Conservation (phyloP, 1,140 invertebrate species). For the Euura saliciscinereae region DNA sequence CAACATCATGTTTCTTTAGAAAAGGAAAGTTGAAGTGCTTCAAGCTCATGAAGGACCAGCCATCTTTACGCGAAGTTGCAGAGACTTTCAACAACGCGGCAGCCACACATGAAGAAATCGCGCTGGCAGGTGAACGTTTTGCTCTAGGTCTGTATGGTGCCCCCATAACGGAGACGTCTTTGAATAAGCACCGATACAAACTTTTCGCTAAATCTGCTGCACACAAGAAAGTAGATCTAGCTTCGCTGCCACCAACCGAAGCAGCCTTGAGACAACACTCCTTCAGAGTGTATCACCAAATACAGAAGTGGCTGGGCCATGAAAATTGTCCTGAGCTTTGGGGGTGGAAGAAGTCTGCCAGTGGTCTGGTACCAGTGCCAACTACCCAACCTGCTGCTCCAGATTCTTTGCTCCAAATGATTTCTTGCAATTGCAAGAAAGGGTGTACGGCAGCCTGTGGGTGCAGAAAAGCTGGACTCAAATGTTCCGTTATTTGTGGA, state of each 20-base stretch:
- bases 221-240: slow-evolving; percentile 23
- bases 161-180: too few relatives aligned
- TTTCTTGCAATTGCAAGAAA: too few relatives aligned
- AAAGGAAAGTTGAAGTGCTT: slow-evolving; percentile 22
- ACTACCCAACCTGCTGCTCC: slow-evolving; percentile 41
- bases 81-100: slow-evolving; percentile 4
- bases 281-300: slow-evolving; percentile 37
- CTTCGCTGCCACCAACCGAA: slow-evolving; percentile 33
- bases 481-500: too few relatives aligned
- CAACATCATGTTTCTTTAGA: slow-evolving; percentile 16
- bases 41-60: slow-evolving; percentile 9
- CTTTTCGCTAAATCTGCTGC: too few relatives aligned
- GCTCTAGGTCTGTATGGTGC: too few relatives aligned
- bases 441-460: too few relatives aligned
- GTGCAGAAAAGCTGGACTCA: too few relatives aligned
- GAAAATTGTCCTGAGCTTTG: slow-evolving; percentile 48
- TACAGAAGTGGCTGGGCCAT: slow-evolving; percentile 36
- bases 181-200: too few relatives aligned
- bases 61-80: slow-evolving; percentile 6
- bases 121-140: too few relatives aligned
- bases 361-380: slow-evolving; percentile 42
- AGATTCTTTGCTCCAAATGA: not conserved
- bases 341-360: slow-evolving; percentile 42
- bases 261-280: slow-evolving; percentile 33
- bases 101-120: not conserved